A percentile compares a stretch with the other conserved stretches of the same genome.
Evolutionary conservation across 2,797 vertebrate genomes (phyloP).

Genomic region (Mastacembelus armatus): DNA sequence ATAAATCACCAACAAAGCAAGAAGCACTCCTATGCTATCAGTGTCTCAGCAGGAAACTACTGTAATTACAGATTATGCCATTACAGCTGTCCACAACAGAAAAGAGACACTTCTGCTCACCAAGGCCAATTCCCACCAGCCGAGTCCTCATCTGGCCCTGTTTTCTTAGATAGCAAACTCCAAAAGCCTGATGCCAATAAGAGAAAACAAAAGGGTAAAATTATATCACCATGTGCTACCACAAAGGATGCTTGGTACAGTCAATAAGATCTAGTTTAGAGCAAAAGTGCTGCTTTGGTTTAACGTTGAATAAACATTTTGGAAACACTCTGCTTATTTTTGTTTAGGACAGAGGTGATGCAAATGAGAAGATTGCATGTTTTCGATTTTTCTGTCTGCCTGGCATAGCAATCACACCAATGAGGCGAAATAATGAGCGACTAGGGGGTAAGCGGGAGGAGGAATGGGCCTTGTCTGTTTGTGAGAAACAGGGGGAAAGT

Average conservation of each 20-base stretch:
- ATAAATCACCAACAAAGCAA: slow-evolving; percentile 23
- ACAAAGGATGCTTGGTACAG: slow-evolving; percentile 42
- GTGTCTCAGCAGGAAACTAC: slow-evolving; percentile 40
- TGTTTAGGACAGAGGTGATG: slow-evolving; percentile 45
- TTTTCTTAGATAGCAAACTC: slow-evolving; percentile 47
- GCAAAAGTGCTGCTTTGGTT: slow-evolving; percentile 12
- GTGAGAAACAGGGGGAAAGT: slow-evolving; percentile 58
- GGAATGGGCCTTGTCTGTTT: slow-evolving; percentile 30
- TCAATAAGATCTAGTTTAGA: slow-evolving; percentile 16
- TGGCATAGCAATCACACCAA: slow-evolving; percentile 77
- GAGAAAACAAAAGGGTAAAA: slow-evolving; percentile 66
- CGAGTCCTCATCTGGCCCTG: slow-evolving; percentile 45
- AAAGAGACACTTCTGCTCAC: slow-evolving; percentile 51
- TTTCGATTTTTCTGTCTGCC: slow-evolving; percentile 67
- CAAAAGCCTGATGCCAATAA: slow-evolving; percentile 47
- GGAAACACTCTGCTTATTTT: slow-evolving; percentile 15
- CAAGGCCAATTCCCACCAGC: slow-evolving; percentile 45
- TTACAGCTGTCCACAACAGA: slow-evolving; percentile 51
- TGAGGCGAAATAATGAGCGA: slow-evolving; percentile 79
- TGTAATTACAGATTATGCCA: slow-evolving; percentile 50
- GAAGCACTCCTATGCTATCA: slow-evolving; percentile 16
- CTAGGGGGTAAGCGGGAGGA: slow-evolving; percentile 14
- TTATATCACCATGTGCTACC: slow-evolving; percentile 54
- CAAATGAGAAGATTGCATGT: slow-evolving; percentile 70
- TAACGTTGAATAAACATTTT: slow-evolving; percentile 28